Percentiles rank a stretch among this genome's conserved stretches.
Evolutionary conservation across 2,888 invertebrate genomes (phyloP).

Genomic region (Linnaemya vulpina): DNA sequence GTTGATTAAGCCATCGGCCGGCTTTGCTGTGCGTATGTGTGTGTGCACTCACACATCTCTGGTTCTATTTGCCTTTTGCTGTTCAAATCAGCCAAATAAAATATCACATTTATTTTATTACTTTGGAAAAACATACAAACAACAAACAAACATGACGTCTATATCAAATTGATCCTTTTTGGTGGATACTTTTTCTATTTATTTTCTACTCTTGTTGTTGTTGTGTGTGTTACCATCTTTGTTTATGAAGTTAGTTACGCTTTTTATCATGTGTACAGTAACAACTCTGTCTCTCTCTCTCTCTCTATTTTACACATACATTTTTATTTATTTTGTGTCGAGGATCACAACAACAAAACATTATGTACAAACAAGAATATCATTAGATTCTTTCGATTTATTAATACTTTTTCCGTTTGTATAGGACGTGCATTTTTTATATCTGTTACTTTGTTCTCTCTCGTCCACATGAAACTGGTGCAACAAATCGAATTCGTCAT

Average conservation of each 20-base stretch:
- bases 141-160: constrained; percentile 58
- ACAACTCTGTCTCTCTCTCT: too few relatives aligned
- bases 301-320: constrained; percentile 28
- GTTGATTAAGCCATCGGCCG: constrained; percentile 55
- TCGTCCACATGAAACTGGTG: constrained; percentile 70
- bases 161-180: constrained; percentile 68
- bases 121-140: constrained; percentile 38
- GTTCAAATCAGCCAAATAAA: background rate
- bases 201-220: constrained; percentile 5
- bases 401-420: constrained; percentile 26
- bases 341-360: constrained; percentile 64
- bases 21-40: background rate
- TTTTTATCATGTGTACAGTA: constrained; percentile 64
- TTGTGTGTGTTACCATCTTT: constrained; percentile 57
- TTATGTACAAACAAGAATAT: constrained; percentile 34
- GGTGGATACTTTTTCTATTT: constrained; percentile 52
- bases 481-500: constrained; percentile 81
- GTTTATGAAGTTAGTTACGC: constrained; percentile 68
- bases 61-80: background rate
- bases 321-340: constrained; percentile 46
- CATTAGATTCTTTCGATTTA: constrained; percentile 34
- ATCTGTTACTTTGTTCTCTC: constrained; percentile 37
- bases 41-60: background rate
- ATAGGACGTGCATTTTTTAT: constrained; percentile 35
- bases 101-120: background rate